Base-by-base conservation (phyloP, 2,888 invertebrate genomes). In the Ypsolopha sequella region DNA sequence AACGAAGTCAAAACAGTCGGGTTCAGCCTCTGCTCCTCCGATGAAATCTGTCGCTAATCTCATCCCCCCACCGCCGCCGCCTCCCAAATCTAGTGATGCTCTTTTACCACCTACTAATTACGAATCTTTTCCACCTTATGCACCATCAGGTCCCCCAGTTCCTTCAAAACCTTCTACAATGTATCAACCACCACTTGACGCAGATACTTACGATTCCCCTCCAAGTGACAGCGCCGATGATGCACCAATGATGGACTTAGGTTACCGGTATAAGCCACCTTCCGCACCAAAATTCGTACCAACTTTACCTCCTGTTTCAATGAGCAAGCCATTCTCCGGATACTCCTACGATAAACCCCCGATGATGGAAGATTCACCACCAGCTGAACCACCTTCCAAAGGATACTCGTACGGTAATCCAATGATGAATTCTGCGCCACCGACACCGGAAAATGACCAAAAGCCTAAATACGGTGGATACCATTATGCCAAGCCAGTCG, bases 121-220 rank as follows among this genome's bases (percentile, higher is more conserved):
- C 53, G 84, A 85, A 50, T 76, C 81, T 2, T 86, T 84, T 56
- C 86, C 87, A 41, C 85, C 87, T 0, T 84, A 78, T 53, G 66
- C 76, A 36, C 68, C 76, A 6, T 51, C 7, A 36, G 47, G 36
- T 7, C 50, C 45, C 7, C 41, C 69, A 13, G 54, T 51, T 2
- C 52, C 60, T 10, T n/a, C 34, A 9, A 55, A 52, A 46, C 51
- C 52, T 1, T 14, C 54, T 13, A 56, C 66, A 41, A 59, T 64
- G 38, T 69, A 62, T 48, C 66, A 68, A 53, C 67, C 74, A 24
- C 68, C 75, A 36, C n/a, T 11, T 10, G 24, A 7, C 3, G 33
- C 33, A 11, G 41, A 47, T 0, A 64, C 54, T 34, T 52, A 61
- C 4, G 67, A 66, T 51, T 59, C 66, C 44, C 54, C 65, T 7